Evolutionary conservation across 2,888 invertebrate species (phyloP), one percentile per base, ranked within the genome.

Genomic region (Fragum sueziense): DNA sequence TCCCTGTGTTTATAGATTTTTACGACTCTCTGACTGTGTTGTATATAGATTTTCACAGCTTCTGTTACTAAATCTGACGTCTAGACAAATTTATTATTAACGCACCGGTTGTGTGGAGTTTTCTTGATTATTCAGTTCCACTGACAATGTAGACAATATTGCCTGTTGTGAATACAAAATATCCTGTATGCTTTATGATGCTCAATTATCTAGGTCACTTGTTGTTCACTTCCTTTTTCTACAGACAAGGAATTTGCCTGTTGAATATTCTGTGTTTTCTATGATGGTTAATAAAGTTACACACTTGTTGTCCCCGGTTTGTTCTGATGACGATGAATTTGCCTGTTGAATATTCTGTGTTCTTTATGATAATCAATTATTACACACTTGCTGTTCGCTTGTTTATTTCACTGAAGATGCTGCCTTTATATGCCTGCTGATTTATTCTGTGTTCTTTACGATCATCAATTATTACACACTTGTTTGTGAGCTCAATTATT

Each of bases 21-120:
- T 47, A 47, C 47, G 47, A 47, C 47, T 47, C 47, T 47, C 47
- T 47, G n/a, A n/a, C n/a, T 47, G 47, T 47, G 47, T 47, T 47
- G 47, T 20, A 57, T 57, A 57, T 57, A 57, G 57, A 57, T 57
- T 57, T 57, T 57, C 57, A 57, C 57, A 57, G 57, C 25, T 57
- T 57, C 25, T 57, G 25, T 27, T 57, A 9, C 27, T 7, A 57
- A 57, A 27, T 22, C 25, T 57, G 57, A 57, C 25, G 57, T 57
- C 9, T 57, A 57, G 57, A 57, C 57, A 57, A 57, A 57, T 57
- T 57, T 57, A 27, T 57, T 57, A 27, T 27, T 57, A 57, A 27
- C 22, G 25, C 57, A 7, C 57, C 57, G 25, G 9, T 27, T 57
- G 25, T 57, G 25, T 57, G n/a, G 57, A 27, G 57, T 57, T 22